Percentiles rank a stretch among this genome's conserved stretches.
phyloP scores from a whole-genome alignment of 2,797 vertebrate genomes.

The Sebastes glaucus region DNA sequence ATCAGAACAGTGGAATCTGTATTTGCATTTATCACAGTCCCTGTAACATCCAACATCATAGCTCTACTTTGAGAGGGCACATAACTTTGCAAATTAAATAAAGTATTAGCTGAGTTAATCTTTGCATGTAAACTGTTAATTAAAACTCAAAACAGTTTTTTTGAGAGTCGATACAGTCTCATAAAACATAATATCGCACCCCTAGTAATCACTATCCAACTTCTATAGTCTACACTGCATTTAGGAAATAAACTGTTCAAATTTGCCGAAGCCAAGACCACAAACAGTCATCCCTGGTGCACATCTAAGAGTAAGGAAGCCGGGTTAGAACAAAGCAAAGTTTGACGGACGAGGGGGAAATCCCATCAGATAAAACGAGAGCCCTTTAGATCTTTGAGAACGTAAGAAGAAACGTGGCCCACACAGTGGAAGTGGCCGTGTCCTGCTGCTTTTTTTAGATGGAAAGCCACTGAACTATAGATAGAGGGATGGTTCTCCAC shows the following conservation, averaged over 20 bases:
- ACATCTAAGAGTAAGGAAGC: constrained; percentile 13
- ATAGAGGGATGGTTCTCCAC: constrained; percentile 74
- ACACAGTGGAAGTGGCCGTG: constrained; percentile 63
- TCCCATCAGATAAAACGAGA: constrained; percentile 35
- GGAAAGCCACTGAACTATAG: constrained; percentile 82
- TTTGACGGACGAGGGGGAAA: constrained; percentile 45
- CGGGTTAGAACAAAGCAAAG: neutral
- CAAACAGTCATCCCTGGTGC: neutral
- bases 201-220: neutral
- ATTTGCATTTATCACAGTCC: too few relatives aligned
- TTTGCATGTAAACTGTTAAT: too few relatives aligned
- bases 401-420: constrained; percentile 49
- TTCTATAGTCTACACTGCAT: neutral
- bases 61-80: too few relatives aligned
- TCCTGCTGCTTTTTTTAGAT: constrained; percentile 80
- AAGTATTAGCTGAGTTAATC: too few relatives aligned
- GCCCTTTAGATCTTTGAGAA: constrained; percentile 57
- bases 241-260: neutral
- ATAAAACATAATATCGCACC: too few relatives aligned
- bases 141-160: too few relatives aligned
- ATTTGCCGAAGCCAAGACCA: neutral
- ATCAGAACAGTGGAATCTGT: too few relatives aligned
- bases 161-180: too few relatives aligned
- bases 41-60: too few relatives aligned
- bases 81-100: too few relatives aligned